Evolutionary conservation across 2,113 vertebrate species (phyloP), one percentile per base, ranked within the genome.

Genomic region (Elgaria multicarinata): DNA sequence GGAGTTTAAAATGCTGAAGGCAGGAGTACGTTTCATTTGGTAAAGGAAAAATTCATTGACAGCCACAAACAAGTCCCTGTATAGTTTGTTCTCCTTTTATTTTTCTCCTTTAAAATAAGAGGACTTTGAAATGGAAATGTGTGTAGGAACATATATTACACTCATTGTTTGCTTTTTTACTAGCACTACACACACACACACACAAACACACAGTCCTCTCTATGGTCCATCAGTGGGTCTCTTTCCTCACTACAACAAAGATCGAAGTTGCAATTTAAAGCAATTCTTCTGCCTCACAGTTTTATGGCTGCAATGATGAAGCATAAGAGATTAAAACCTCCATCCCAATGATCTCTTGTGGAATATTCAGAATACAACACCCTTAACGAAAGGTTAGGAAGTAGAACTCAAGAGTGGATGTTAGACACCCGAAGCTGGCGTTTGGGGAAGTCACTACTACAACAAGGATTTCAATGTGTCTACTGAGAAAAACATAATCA

Each of bases 391-490:
- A 87, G 62, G 85, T 92, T n/a, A 58, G 46, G 44, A 72, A 64
- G 53, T 72, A 66, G 91, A 89, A 84, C 86, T 88, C 10, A 72
- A 58, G 1, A 88, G 55, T 16, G 75, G 46, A 71, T 82, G 86
- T 0, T 64, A 74, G 87, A 89, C 92, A 91, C 84, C 89, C 46
- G 88, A 93, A 67, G 72, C 46, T 46, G 84, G 89, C 86, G 39
- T 92, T 95, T 94, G 77, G 80, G 92, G 91, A 91, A 93, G 86
- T 53, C 90, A 91, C 92, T 89, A 93, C 86, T 87, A 67, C 64
- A 92, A 93, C 90, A 69, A 91, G 81, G 67, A 16, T 86, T 93
- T 89, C 91, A 79, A 83, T 66, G 92, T 78, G 33, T 55, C 83
- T 31, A 91, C 55, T 89, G 89, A 72, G 91, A 94, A 90, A 80